A percentile compares a stretch with the other conserved stretches of the same genome.
Conservation (phyloP, 35 echinoderm and acorn worm species). For the Apostichopus californicus region DNA sequence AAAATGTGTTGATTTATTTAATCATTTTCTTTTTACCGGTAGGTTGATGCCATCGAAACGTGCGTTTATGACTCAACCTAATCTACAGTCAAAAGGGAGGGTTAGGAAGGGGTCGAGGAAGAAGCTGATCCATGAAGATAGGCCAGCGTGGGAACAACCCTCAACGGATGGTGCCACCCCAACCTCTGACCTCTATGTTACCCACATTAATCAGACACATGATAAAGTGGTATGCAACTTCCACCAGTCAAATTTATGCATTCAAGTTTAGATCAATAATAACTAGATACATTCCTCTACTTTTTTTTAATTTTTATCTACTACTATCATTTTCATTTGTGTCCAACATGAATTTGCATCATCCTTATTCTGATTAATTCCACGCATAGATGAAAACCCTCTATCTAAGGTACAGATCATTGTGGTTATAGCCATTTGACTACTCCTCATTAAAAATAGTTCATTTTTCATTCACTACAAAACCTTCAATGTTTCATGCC, state of each 20-base stretch:
- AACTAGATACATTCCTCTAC: not conserved
- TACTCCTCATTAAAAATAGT: too few species aligned
- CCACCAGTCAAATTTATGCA: not conserved
- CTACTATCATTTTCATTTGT: too few species aligned
- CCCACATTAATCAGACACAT: constrained; percentile 93
- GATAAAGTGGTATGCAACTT: constrained; percentile 81
- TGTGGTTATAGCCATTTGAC: too few species aligned
- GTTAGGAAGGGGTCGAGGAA: constrained; percentile 7
- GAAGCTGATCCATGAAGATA: constrained; percentile 28
- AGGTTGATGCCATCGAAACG: constrained; percentile 35
- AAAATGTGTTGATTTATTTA: too few species aligned
- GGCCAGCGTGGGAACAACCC: constrained; percentile 72
- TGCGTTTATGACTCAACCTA: constrained; percentile 60
- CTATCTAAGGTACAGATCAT: too few species aligned
- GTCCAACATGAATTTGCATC: too few species aligned
- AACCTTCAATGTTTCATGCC: too few species aligned
- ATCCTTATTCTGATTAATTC: too few species aligned
- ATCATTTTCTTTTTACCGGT: not conserved
- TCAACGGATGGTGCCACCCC: constrained; percentile 65
- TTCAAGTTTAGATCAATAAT: too few species aligned
- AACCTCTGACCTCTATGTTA: constrained; percentile 85
- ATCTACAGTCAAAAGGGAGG: constrained; percentile 34
- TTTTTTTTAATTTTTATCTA: not conserved
- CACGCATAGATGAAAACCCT: too few species aligned
- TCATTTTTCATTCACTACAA: too few species aligned